These are phyloP conservation scores for Gnatocerus cornutus DNA, from an alignment of 2,888 invertebrate genomes.

Conservation along the genomic window DNA sequence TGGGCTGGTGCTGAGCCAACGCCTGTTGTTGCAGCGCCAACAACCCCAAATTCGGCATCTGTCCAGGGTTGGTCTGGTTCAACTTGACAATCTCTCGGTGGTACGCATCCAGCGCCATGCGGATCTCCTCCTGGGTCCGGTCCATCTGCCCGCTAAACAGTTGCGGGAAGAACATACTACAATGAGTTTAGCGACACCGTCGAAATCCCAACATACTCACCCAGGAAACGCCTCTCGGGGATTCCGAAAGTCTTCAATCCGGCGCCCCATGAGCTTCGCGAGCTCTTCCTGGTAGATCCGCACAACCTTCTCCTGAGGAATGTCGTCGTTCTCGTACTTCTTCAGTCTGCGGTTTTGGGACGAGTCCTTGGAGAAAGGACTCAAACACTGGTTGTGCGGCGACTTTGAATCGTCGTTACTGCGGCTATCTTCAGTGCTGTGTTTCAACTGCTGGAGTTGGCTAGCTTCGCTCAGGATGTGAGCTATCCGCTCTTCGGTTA, in stretches of 20 bases:
- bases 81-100: slow-evolving; percentile 94
- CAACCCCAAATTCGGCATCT: slow-evolving; percentile 76
- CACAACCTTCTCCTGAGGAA: slow-evolving; percentile 96
- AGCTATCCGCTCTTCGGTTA: slow-evolving; percentile 93
- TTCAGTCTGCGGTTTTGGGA: slow-evolving; percentile 84
- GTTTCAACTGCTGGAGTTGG: slow-evolving; percentile 83
- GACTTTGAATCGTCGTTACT: slow-evolving; percentile 90
- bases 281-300: slow-evolving; percentile 96
- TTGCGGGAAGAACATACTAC: slow-evolving; percentile 87
- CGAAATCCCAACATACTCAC: slow-evolving; percentile 72
- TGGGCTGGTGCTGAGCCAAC: slow-evolving; percentile 73
- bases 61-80: slow-evolving; percentile 75
- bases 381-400: slow-evolving; percentile 84
- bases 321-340: slow-evolving; percentile 94
- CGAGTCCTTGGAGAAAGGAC: slow-evolving; percentile 85
- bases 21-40: slow-evolving; percentile 87
- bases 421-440: slow-evolving; percentile 76
- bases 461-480: slow-evolving; percentile 96
- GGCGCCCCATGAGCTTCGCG: slow-evolving; percentile 90
- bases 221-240: slow-evolving; percentile 86
- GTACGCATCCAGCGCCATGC: slow-evolving; percentile 92
- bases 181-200: slow-evolving; percentile 72
- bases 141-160: slow-evolving; percentile 82
- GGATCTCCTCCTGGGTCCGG: slow-evolving; percentile 88
- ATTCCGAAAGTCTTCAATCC: slow-evolving; percentile 83